Conservation (phyloP, 2,113 vertebrate genomes). For the Cricetomys ansorgei region DNA sequence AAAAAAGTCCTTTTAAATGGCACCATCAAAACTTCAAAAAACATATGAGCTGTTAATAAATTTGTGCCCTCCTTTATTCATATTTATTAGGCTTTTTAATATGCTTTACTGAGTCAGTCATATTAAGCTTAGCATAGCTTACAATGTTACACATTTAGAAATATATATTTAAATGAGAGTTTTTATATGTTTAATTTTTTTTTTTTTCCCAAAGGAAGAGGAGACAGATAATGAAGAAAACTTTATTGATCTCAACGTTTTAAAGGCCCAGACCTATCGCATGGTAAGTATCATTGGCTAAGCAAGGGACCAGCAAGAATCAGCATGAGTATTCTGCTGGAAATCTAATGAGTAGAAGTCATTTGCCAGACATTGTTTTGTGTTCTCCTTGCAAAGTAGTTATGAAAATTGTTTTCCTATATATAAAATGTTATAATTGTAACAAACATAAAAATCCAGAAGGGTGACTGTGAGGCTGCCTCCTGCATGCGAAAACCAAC, state of each 20-base stretch:
- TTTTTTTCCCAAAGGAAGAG: slow-evolving; percentile 91
- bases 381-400: slow-evolving; percentile 42
- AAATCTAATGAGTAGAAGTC: slow-evolving; percentile 48
- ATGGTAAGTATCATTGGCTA: slow-evolving; percentile 84
- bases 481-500: neutral
- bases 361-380: slow-evolving; percentile 16
- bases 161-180: slow-evolving; percentile 34
- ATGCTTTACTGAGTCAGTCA: slow-evolving; percentile 1
- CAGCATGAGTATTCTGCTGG: neutral
- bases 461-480: neutral
- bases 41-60: slow-evolving; percentile 45
- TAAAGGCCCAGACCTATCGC: slow-evolving; percentile 91
- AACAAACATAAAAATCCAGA: slow-evolving; percentile 45
- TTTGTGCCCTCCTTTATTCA: slow-evolving; percentile 1
- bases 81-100: slow-evolving; percentile 57
- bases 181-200: slow-evolving; percentile 59
- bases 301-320: neutral
- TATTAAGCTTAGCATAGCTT: neutral
- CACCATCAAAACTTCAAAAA: slow-evolving; percentile 45
- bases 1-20: slow-evolving; percentile 41
- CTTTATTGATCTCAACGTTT: slow-evolving; percentile 93
- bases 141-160: slow-evolving; percentile 26
- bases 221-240: slow-evolving; percentile 94
- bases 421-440: slow-evolving; percentile 34
- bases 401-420: slow-evolving; percentile 51